A percentile compares a stretch with the other conserved stretches of the same genome.
Evolutionary conservation across 1,140 invertebrate genomes (phyloP).

Genomic region (Caerostris darwini): DNA sequence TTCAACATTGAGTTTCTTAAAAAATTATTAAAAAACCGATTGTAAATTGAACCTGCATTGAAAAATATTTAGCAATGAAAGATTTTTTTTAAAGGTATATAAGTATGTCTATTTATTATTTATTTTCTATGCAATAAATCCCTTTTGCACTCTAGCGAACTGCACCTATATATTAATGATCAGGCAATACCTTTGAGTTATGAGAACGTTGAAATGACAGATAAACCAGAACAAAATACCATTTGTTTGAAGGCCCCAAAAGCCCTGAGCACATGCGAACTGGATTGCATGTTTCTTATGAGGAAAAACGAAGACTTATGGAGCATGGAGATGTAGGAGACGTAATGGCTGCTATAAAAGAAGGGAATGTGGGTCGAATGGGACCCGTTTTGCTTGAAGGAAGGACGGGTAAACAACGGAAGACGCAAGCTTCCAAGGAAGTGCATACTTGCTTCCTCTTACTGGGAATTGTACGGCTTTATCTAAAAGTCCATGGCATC

Average conservation of each 20-base stretch:
- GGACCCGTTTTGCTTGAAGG: background rate
- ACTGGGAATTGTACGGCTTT: background rate
- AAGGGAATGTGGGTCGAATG: background rate
- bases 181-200: no score
- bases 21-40: no score
- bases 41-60: no score
- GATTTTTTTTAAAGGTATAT: no score
- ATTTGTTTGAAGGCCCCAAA: background rate
- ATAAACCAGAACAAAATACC: no score
- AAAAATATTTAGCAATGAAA: no score
- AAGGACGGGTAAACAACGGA: background rate
- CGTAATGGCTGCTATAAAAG: background rate
- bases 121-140: no score
- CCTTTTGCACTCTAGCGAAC: no score
- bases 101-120: no score
- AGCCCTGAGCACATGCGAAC: background rate
- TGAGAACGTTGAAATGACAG: no score
- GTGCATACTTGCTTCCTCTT: background rate
- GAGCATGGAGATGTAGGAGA: background rate
- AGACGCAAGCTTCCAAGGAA: background rate
- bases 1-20: no score
- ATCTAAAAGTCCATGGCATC: background rate
- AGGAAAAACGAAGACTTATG: background rate
- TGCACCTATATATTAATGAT: no score
- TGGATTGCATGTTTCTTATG: background rate